phyloP scores from a whole-genome alignment of 2,888 invertebrate genomes.

The Tuta absoluta region DNA sequence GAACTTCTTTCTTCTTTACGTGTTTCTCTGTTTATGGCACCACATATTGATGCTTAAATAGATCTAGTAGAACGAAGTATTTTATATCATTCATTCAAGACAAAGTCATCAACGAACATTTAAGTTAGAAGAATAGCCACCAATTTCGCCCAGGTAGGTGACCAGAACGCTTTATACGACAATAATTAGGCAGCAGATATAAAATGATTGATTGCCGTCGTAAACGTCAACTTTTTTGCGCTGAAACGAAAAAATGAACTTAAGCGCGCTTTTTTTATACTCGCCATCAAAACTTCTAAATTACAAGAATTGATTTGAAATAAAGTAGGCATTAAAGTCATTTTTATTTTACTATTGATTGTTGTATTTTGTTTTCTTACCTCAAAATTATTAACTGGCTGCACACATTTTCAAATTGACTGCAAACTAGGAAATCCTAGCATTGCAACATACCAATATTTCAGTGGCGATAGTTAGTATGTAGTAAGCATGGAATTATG shows the following conservation, averaged over 20 bases:
- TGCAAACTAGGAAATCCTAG: no score
- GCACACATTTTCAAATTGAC: no score
- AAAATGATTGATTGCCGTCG: conserved; percentile 62
- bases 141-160: conserved; percentile 8
- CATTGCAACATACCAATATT: no score
- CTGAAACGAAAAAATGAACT: conserved; percentile 50
- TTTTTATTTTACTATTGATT: background rate
- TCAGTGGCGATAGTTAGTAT: no score
- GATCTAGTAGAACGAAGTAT: no score
- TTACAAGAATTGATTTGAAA: conserved; percentile 23
- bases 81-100: background rate
- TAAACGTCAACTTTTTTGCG: conserved; percentile 58
- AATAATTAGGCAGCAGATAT: conserved; percentile 59
- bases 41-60: no score
- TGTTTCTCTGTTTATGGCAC: background rate
- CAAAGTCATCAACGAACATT: background rate
- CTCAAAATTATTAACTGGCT: no score
- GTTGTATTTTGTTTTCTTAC: no score
- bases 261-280: conserved; percentile 26
- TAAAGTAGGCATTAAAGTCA: conserved; percentile 1
- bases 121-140: background rate
- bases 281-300: conserved; percentile 41
- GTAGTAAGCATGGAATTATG: no score
- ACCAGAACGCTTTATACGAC: conserved; percentile 41
- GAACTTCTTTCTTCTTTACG: no score